These are phyloP conservation scores for Eilema caniola DNA, from an alignment of 2,888 invertebrate genomes.

Conservation along the genomic window DNA sequence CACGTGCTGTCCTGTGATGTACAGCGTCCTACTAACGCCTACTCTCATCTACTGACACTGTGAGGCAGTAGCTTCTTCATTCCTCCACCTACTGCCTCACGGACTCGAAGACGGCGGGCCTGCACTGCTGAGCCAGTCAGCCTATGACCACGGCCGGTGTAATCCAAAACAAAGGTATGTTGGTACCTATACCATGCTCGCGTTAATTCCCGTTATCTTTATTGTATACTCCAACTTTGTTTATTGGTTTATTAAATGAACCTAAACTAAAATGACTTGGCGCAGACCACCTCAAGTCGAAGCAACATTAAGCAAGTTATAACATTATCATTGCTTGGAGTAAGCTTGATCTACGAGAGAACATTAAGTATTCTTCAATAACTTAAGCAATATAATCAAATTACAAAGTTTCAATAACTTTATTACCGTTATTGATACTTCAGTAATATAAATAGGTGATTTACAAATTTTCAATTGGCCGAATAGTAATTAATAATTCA, in stretches of 20 bases:
- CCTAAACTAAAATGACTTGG: background rate
- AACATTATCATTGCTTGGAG: background rate
- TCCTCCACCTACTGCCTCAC: too few species aligned
- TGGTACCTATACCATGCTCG: too few species aligned
- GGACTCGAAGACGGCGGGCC: too few species aligned
- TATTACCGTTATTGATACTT: constrained; percentile 6
- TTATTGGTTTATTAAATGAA: background rate
- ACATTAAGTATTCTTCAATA: constrained; percentile 6
- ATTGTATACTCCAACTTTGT: too few species aligned
- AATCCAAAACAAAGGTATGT: too few species aligned
- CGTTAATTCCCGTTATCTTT: too few species aligned
- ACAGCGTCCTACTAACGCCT: too few species aligned
- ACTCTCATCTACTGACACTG: too few species aligned
- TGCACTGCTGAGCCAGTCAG: too few species aligned
- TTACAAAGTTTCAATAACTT: constrained; percentile 8
- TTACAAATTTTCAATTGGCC: constrained; percentile 1
- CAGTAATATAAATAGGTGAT: background rate
- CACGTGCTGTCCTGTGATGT: too few species aligned
- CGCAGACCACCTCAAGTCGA: background rate
- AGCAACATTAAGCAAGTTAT: background rate
- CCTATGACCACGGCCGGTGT: too few species aligned
- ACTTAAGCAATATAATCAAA: constrained; percentile 10
- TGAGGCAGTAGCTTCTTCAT: too few species aligned
- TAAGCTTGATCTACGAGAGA: constrained; percentile 2
- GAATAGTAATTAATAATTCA: constrained; percentile 5